phyloP scores from a whole-genome alignment of 2,113 vertebrate genomes.

The Benitochromis conjunctus region DNA sequence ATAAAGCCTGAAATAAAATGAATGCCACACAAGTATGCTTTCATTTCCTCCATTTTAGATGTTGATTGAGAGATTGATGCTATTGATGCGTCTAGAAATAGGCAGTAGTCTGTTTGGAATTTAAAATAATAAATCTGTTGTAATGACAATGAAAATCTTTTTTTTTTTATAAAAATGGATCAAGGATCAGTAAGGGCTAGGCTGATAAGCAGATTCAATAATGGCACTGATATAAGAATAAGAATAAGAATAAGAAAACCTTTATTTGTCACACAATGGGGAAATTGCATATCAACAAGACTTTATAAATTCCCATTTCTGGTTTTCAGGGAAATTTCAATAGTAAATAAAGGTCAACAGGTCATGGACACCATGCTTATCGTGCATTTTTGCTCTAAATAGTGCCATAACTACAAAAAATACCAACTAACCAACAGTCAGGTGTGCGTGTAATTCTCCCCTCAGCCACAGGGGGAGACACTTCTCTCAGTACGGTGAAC shows the following conservation, averaged over 20 bases:
- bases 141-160: not conserved
- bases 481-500: not conserved
- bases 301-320: not conserved
- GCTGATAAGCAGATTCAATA: not conserved
- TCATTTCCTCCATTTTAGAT: not conserved
- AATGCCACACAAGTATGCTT: not conserved
- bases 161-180: not conserved
- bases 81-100: not conserved
- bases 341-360: not conserved
- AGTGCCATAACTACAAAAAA: not conserved
- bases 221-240: not conserved
- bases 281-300: not conserved
- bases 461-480: slow-evolving; percentile 21
- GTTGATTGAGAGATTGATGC: not conserved
- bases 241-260: no score
- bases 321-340: not conserved
- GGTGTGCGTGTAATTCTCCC: not conserved
- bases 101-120: not conserved
- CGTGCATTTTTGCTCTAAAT: not conserved
- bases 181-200: not conserved
- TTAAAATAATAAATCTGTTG: not conserved
- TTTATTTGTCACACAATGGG: no score
- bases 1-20: not conserved
- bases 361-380: not conserved
- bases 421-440: not conserved